A percentile compares a stretch with the other conserved stretches of the same genome.
These are phyloP conservation scores for Hypanus sabinus DNA, from an alignment of 2,113 vertebrate genomes.

Conservation along the genomic window DNA sequence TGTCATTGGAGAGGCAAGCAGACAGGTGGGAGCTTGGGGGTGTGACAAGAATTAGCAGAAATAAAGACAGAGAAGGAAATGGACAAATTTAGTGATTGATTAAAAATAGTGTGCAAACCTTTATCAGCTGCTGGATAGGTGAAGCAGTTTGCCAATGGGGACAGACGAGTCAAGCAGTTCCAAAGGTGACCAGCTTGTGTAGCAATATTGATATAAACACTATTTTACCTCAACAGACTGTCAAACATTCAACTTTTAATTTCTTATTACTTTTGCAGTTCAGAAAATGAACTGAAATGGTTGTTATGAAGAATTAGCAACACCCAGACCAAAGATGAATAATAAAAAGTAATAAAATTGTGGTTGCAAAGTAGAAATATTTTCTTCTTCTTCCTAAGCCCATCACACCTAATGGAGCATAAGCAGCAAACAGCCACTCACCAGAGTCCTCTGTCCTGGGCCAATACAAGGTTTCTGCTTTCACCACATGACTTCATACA, in stretches of 20 bases:
- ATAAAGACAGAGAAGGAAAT: background rate
- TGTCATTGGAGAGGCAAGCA: background rate
- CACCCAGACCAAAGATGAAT: too few relatives aligned
- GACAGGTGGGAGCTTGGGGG: background rate
- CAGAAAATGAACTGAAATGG: background rate
- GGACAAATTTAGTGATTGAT: background rate
- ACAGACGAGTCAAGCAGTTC: too few relatives aligned
- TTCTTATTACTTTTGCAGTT: background rate
- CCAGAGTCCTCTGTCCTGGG: too few relatives aligned
- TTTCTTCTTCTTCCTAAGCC: too few relatives aligned
- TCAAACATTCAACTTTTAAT: background rate
- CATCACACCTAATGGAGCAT: too few relatives aligned
- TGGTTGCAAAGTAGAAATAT: background rate
- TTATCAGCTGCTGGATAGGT: background rate
- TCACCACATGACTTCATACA: too few relatives aligned
- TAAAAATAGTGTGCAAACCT: background rate
- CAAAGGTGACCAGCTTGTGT: background rate
- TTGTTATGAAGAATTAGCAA: background rate
- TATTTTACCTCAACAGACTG: background rate
- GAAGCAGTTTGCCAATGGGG: too few relatives aligned
- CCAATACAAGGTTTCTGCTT: too few relatives aligned
- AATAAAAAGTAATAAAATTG: too few relatives aligned
- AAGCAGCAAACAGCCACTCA: too few relatives aligned
- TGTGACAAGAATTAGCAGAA: background rate
- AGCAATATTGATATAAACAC: background rate